Conservation (phyloP, 1,140 invertebrate species). For the Asobara japonica region DNA sequence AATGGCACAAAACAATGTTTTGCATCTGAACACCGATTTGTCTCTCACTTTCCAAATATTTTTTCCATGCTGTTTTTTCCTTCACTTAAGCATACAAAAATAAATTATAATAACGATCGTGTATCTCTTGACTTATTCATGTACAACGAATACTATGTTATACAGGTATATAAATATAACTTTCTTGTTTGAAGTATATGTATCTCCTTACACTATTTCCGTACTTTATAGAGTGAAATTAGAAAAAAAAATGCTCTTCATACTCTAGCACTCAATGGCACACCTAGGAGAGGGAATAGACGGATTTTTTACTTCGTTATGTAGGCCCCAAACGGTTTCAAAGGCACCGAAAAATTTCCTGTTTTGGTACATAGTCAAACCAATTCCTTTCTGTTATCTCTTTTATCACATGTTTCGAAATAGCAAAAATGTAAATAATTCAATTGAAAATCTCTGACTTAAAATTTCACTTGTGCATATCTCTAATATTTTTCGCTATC, state of each 20-base stretch:
- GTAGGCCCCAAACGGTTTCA: background rate
- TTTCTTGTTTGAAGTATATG: slow-evolving; percentile 29
- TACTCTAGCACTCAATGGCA: slow-evolving; percentile 41
- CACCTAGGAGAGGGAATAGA: slow-evolving; percentile 39
- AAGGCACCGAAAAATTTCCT: slow-evolving; percentile 6
- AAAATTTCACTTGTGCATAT: too few relatives aligned
- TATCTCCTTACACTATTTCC: slow-evolving; percentile 27
- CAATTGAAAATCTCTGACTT: too few relatives aligned
- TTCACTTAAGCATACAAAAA: slow-evolving; percentile 57
- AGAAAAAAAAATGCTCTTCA: slow-evolving; percentile 33
- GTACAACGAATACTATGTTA: slow-evolving; percentile 57
- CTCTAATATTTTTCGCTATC: too few relatives aligned
- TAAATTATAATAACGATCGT: slow-evolving; percentile 58
- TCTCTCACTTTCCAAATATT: background rate
- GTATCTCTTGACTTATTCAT: slow-evolving; percentile 56
- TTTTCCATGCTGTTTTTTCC: slow-evolving; percentile 40
- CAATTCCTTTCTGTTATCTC: background rate
- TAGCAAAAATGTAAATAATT: background rate
- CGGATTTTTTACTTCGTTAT: slow-evolving; percentile 21
- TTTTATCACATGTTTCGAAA: background rate
- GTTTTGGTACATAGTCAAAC: background rate
- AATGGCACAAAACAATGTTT: slow-evolving; percentile 3
- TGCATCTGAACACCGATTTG: background rate
- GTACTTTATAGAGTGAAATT: slow-evolving; percentile 35
- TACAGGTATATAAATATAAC: slow-evolving; percentile 43